Percentiles rank a stretch among this genome's conserved stretches.
Evolutionary conservation across 2,797 vertebrate genomes (phyloP).

Genomic region (Tokudaia muenninki): DNA sequence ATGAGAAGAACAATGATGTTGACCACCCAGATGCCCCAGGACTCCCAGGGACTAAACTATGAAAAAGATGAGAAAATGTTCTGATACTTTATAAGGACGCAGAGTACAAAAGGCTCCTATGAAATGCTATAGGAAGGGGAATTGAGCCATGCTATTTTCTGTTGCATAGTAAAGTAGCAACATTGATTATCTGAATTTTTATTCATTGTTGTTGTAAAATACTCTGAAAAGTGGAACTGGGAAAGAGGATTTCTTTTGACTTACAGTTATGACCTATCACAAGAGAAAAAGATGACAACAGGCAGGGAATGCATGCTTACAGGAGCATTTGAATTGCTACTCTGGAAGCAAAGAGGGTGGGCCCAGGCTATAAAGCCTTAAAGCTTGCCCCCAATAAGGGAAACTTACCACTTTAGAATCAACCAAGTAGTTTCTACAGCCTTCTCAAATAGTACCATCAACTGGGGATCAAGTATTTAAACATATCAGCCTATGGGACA

Average conservation of each 20-base stretch:
- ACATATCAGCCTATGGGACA: too few relatives aligned
- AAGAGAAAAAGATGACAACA: background rate
- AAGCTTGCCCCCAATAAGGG: background rate
- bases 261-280: background rate
- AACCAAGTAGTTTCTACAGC: background rate
- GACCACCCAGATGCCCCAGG: too few relatives aligned
- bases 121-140: background rate
- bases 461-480: background rate
- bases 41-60: background rate
- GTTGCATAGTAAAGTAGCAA: background rate
- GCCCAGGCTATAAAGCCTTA: background rate
- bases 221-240: background rate
- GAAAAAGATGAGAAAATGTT: background rate
- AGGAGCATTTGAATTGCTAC: background rate
- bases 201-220: background rate
- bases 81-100: background rate
- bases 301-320: background rate
- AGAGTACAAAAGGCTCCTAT: background rate
- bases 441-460: background rate
- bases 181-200: background rate
- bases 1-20: too few relatives aligned
- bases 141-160: background rate
- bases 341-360: background rate
- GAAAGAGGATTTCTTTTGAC: background rate
- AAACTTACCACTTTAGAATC: background rate